Evolutionary conservation across 2,797 vertebrate genomes (phyloP), one percentile per base, ranked within the genome.

Genomic region (Sorex maritimensis): DNA sequence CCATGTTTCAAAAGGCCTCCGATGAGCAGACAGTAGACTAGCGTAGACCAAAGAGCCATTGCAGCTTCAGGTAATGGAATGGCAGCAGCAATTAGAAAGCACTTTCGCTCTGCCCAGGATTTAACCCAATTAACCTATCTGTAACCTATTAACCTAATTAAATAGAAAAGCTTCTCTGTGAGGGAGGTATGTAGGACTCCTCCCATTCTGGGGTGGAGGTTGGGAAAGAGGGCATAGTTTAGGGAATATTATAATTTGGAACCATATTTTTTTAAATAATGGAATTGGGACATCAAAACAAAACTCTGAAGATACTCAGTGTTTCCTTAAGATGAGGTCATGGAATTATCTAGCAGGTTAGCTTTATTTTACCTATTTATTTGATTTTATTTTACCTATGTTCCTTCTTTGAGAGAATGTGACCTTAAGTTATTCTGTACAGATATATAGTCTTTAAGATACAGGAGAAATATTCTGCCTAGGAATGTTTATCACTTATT

Each of bases 71-170:
- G 96, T 84, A 84, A 88, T 23, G 24, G 77, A 11, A 65, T 28
- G 49, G 49, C 81, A 79, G 85, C 74, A 24, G 86, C 91, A 94
- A 92, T 96, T 93, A 94, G 89, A 92, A 94, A 96, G 81, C 74
- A 71, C 34, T 92, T 93, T 93, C 1, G 12, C 67, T 95, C 94
- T 97, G 95, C 97, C 96, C 96, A 97, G 92, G 86, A 88, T 91
- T 95, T 97, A 97, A 97, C 97, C 97, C 93, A 97, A 96, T 97
- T 97, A 97, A 96, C 97, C 97, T 97, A 97, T 97, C 95, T 95
- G 94, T 97, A 96, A 97, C 97, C 97, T 97, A 97, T 97, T 97
- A 97, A 97, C 96, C 97, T 96, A 97, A 97, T 97, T 97, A 97
- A 96, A 94, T 78, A 88, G 77, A 92, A 93, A 85, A 69, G 52